These are phyloP conservation scores for Onychostruthus taczanowskii DNA, from an alignment of 2,113 vertebrate genomes.

Conservation along the genomic window DNA sequence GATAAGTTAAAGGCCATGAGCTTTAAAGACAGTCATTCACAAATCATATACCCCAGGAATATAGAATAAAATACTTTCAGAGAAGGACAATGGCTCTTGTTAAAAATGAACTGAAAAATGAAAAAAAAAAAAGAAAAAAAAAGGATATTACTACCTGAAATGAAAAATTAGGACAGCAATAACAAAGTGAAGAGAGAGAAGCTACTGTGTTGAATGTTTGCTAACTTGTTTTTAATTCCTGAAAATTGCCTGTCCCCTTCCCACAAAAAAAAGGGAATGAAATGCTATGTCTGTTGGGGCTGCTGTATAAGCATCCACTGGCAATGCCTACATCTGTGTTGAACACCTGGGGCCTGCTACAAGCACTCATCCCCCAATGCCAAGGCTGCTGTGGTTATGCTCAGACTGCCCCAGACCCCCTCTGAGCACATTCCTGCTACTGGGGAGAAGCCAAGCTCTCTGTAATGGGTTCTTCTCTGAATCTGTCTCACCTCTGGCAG, in stretches of 20 bases:
- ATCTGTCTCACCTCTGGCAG: not conserved
- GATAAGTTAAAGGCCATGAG: not conserved
- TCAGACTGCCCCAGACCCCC: not conserved
- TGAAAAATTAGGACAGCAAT: constrained; percentile 9
- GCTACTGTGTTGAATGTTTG: not conserved
- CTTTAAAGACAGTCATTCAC: constrained; percentile 18
- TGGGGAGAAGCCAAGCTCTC: not conserved
- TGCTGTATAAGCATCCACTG: not conserved
- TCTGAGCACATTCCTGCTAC: not conserved
- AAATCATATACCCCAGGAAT: constrained; percentile 10
- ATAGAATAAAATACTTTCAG: constrained; percentile 16
- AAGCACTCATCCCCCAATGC: accelerated
- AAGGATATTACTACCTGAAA: not conserved
- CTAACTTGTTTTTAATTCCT: not conserved
- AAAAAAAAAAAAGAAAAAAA: not conserved
- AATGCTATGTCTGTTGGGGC: not conserved
- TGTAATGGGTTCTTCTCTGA: not conserved
- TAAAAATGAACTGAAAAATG: constrained; percentile 4
- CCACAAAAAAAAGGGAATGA: not conserved
- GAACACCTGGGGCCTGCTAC: not conserved
- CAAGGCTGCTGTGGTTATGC: not conserved
- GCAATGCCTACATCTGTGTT: not conserved
- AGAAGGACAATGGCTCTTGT: not conserved
- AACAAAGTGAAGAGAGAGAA: not conserved
- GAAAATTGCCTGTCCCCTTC: not conserved